Evolutionary conservation across 2,888 invertebrate genomes (phyloP).

Genomic region (Dicycla oo): DNA sequence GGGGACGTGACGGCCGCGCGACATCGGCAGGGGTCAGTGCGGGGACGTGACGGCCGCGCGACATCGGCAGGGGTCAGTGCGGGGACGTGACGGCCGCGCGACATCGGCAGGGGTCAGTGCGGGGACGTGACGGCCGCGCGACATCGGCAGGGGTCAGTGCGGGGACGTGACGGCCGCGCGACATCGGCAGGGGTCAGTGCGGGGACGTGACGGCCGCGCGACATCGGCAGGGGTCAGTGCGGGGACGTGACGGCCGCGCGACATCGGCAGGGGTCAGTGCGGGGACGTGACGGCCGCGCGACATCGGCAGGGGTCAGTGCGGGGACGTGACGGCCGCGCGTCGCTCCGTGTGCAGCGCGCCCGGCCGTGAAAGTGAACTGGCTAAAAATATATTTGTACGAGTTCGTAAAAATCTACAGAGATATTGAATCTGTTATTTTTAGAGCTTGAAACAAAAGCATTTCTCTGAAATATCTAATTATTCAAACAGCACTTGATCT

Average conservation of each 20-base stretch:
- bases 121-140: not conserved
- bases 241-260: not conserved
- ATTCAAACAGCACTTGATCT: not conserved
- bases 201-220: not conserved
- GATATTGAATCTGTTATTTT: conserved; percentile 8
- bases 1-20: not conserved
- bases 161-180: not conserved
- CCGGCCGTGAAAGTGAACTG: conserved; percentile 44
- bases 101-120: conserved; percentile 38
- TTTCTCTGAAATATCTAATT: conserved; percentile 1
- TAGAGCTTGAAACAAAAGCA: not conserved
- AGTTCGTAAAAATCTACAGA: conserved; percentile 11
- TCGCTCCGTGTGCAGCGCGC: conserved; percentile 12
- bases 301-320: conserved; percentile 38
- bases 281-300: not conserved
- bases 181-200: conserved; percentile 38
- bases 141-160: conserved; percentile 38
- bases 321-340: not conserved
- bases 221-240: conserved; percentile 38
- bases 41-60: not conserved
- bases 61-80: conserved; percentile 38
- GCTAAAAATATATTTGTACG: conserved; percentile 25
- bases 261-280: conserved; percentile 38
- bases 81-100: not conserved
- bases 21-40: conserved; percentile 38